A percentile compares a stretch with the other conserved stretches of the same genome.
phyloP scores from a whole-genome alignment of 2,888 invertebrate species.

The Subacronicta megacephala region DNA sequence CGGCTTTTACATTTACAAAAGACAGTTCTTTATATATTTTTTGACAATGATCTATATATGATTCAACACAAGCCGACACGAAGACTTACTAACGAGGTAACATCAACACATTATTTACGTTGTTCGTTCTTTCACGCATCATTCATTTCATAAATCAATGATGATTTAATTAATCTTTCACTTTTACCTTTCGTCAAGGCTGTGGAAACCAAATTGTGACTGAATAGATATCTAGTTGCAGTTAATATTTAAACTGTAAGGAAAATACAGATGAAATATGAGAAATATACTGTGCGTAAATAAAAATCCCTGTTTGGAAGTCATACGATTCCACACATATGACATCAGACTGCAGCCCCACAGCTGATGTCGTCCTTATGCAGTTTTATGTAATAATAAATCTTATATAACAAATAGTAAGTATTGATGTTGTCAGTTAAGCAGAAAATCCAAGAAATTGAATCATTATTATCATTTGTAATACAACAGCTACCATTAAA shows the following conservation, averaged over 20 bases:
- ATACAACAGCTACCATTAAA: conserved; percentile 14
- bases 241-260: conserved; percentile 6
- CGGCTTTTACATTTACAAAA: not conserved
- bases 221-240: not conserved
- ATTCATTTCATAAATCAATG: conserved; percentile 6
- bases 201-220: not conserved
- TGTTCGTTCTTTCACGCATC: not conserved
- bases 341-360: conserved; percentile 7
- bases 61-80: conserved; percentile 2
- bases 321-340: conserved; percentile 4
- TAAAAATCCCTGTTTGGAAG: conserved; percentile 17
- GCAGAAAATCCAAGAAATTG: conserved; percentile 27
- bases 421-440: conserved; percentile 24
- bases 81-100: not conserved
- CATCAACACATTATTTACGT: not conserved
- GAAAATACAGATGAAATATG: conserved; percentile 9
- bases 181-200: conserved; percentile 5
- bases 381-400: conserved; percentile 7
- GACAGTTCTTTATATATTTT: not conserved
- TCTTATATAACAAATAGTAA: conserved; percentile 13
- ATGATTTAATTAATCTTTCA: conserved; percentile 4
- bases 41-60: conserved; percentile 4
- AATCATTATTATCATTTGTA: conserved; percentile 24
- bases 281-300: conserved; percentile 7
- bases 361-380: conserved; percentile 13